Evolutionary conservation across 92 coral and sea anemone genomes (phyloP).

Genomic region (Plumapathes pennacea): DNA sequence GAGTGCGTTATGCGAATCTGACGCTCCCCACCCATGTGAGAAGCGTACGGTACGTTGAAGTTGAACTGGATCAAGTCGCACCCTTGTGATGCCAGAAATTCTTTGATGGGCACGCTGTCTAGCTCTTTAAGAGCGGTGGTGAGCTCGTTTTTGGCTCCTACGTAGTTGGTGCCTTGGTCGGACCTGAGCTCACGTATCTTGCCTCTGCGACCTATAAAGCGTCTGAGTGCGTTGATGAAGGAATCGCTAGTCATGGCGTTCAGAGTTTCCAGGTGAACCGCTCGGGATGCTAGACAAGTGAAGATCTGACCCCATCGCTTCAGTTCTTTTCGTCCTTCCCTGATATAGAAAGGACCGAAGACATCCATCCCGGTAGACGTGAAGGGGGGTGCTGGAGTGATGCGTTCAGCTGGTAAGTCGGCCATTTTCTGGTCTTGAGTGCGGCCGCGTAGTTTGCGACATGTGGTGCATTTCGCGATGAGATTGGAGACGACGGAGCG

Average conservation of each 20-base stretch:
- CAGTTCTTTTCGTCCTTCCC: constrained; percentile 41
- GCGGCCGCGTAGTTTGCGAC: constrained; percentile 41
- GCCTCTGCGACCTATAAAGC: constrained; percentile 20
- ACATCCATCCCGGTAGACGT: constrained; percentile 8
- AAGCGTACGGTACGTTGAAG: constrained; percentile 16
- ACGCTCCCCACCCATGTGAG: constrained; percentile 39
- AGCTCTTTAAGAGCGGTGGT: constrained; percentile 16
- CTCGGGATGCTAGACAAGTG: constrained; percentile 32
- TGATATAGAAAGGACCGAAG: constrained; percentile 11
- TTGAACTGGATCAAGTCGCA: constrained; percentile 16
- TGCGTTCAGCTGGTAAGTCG: constrained; percentile 33
- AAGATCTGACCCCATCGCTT: constrained; percentile 25
- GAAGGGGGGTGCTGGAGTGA: constrained; percentile 17
- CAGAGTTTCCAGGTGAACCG: constrained; percentile 30
- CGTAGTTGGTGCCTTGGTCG: too few relatives aligned
- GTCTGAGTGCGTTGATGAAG: constrained; percentile 17
- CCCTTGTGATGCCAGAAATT: background rate
- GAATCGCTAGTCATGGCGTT: constrained; percentile 21
- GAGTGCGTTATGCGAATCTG: constrained; percentile 21
- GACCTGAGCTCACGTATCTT: constrained; percentile 21
- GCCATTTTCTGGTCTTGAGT: constrained; percentile 24
- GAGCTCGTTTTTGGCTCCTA: constrained; percentile 25
- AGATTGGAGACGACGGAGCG: constrained; percentile 31
- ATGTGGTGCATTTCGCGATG: constrained; percentile 37
- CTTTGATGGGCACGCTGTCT: constrained; percentile 1